Percentiles rank a stretch among this genome's conserved stretches.
Conservation (phyloP, 2,888 invertebrate genomes). For the Stenurella melanura region DNA sequence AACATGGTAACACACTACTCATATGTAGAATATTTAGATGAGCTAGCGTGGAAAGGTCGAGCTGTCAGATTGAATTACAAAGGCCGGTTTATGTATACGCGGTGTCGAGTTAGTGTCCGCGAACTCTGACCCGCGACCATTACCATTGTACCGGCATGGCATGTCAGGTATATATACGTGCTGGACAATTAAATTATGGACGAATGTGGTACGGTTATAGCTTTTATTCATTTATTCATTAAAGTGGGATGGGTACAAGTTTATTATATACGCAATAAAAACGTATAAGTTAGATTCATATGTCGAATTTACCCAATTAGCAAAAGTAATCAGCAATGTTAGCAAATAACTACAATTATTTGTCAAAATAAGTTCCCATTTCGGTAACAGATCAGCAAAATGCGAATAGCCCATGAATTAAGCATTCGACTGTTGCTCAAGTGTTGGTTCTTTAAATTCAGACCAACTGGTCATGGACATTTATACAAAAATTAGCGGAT, state of each 20-base stretch:
- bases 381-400: too few species aligned
- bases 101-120: constrained; percentile 52
- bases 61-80: constrained; percentile 53
- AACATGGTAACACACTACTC: constrained; percentile 24
- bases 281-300: neutral
- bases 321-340: too few species aligned
- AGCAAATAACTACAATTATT: too few species aligned
- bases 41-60: constrained; percentile 47
- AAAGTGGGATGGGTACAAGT: neutral
- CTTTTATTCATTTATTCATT: constrained; percentile 14
- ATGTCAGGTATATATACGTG: constrained; percentile 18
- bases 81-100: constrained; percentile 50
- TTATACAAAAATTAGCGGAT: too few species aligned
- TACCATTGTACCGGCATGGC: constrained; percentile 23
- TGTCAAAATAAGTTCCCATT: too few species aligned
- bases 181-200: constrained; percentile 33
- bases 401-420: too few species aligned
- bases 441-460: too few species aligned
- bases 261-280: neutral
- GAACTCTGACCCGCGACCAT: constrained; percentile 49
- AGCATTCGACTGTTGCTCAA: too few species aligned
- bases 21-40: constrained; percentile 42
- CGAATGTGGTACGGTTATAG: constrained; percentile 24
- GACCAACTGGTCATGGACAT: too few species aligned
- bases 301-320: too few species aligned